Base-by-base conservation (phyloP, 2,888 invertebrate species). In the Apodemia hepburni region DNA sequence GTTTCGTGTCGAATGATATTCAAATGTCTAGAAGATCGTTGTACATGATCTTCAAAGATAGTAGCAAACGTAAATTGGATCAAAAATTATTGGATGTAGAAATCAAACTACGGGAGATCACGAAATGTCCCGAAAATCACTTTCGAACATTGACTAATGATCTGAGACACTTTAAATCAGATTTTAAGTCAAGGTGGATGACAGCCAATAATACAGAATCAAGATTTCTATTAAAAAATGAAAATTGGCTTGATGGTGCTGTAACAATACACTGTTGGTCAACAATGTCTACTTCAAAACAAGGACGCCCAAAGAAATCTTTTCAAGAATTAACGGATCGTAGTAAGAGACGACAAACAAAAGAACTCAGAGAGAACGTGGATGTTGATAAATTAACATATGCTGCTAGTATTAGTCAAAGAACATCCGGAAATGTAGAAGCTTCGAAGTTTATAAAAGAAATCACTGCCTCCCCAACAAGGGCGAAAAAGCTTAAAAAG, bases 241-340 rank as follows among this genome's bases (percentile, higher is more conserved):
- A n/a, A n/a, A n/a, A n/a, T n/a, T n/a, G n/a, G n/a, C n/a, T n/a
- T n/a, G n/a, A n/a, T n/a, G n/a, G 17, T 47, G 17, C 47, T 47
- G 17, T 47, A 47, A 47, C 47, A 47, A 47, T 47, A 47, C 47
- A 47, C 47, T 8, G 47, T 9, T 47, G 17, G 47, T 47, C 47
- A 9, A 47, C 47, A 47, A 47, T 9, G 1, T 47, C 47, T 47
- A 17, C 12, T 17, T 47, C 17, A 47, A 47, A 47, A 47, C 47
- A 17, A 47, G 47, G 17, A 5, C 64, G 66, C 15, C 68, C 65
- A 62, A 38, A 17, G 27, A 69, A 70, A 63, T 54, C 57, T 22
- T 70, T 70, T 65, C n/a, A 17, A 42, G 68, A 70, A n/a, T 65
- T 59, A 57, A 69, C 66, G 64, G 69, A 69, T 51, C 63, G 66